Base-by-base conservation (phyloP, 2,113 vertebrate species). In the Sorex araneus region DNA sequence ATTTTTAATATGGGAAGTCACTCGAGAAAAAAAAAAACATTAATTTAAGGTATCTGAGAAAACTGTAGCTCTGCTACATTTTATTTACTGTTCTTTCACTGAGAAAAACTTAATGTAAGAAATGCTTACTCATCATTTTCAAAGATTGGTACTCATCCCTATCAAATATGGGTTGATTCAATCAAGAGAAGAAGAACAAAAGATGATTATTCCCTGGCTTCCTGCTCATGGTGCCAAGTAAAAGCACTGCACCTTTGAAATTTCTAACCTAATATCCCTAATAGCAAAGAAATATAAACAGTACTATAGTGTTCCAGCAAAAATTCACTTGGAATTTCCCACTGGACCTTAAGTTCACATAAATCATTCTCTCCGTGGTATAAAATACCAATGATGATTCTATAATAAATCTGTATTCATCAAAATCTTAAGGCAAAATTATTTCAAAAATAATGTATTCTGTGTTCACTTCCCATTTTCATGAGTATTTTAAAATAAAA, bases 381-480 rank as follows among this genome's bases (percentile, higher is more conserved):
- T 57, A 21, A 57, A 3, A 57, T 57, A 57, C 54, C 54, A 57
- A 57, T 18, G 16, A 57, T 18, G 15, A 57, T 19, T 16, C 54
- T 10, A 50, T 9, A 12, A 50, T 57, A 57, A 21, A 57, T 57
- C 19, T 57, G 15, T 57, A 2, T 57, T 57, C 54, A 57, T 57
- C 54, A 30, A 93, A 76, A 71, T 76, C 54, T 71, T 84, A 60
- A 70, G 71, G 60, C 34, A 93, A 81, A 89, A 81, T 6, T n/a
- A 12, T 73, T 93, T 12, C 81, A 23, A 90, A 83, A 90, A 27
- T 81, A 43, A 54, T 21, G 70, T 64, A 60, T 30, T 40, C 6
- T 36, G 84, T 57, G 40, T 73, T 90, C 40, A 67, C 23, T 21
- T 23, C 70, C 34, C 21, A 75, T 36, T 57, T 75, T 84, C 67